Evolutionary conservation across 2,113 vertebrate genomes (phyloP), one percentile per base, ranked within the genome.

Genomic region (Mystacornis crossleyi): DNA sequence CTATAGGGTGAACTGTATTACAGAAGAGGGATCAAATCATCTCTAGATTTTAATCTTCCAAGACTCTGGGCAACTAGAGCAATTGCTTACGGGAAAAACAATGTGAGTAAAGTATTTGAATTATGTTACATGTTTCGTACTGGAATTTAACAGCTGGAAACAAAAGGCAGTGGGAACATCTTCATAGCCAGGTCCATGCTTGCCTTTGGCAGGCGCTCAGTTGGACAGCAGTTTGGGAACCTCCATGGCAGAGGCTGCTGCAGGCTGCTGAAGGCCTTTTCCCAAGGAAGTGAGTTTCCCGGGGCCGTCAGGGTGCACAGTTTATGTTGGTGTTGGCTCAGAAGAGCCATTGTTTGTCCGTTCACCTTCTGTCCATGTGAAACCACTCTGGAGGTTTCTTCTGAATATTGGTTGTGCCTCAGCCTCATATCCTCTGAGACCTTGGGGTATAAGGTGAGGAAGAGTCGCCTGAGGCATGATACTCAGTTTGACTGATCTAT

Each of bases 131-230:
- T 28, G 14, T 87, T 91, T 95, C 70, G 79, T 70, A 47, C 81
- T 89, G 87, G 53, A 85, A 93, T 94, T 91, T 90, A 91, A 79
- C 87, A 91, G 78, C 87, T 95, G 93, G 89, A 88, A 96, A 70
- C 47, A 83, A 93, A 81, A 95, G 62, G 42, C 51, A 79, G 12
- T 33, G 53, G 91, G 73, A 89, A 87, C 57, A 79, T 87, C 57
- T 50, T 61, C 12, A n/a, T 34, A 48, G 73, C 70, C 94, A 94
- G 70, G 93, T 92, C 29, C 18, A 2, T 80, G 54, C 89, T 86
- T 90, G 92, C 61, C 57, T 18, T 82, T 96, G 95, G 93, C 73
- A 96, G 57, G 42, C 1, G 0, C 34, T 95, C 84, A 93, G 38
- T 42, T 90, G 78, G 70, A 61, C 42, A 67, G 55, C 81, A 50